Base-by-base conservation (phyloP, 2,113 vertebrate genomes). In the Barbus barbus region DNA sequence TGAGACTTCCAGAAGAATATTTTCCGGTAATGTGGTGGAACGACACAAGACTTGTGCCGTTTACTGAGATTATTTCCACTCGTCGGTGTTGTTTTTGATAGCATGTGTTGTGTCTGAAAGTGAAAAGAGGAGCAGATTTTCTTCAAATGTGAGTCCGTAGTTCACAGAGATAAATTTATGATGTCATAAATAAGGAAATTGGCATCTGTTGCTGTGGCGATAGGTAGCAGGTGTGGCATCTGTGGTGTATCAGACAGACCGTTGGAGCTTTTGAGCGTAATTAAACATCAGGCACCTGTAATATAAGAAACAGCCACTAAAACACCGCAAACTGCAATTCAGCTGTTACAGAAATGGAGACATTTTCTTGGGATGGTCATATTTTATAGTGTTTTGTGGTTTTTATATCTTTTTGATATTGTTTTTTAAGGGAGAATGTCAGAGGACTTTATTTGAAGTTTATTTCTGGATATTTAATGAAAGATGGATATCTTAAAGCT, bases 141-240 rank as follows among this genome's bases (percentile, higher is more conserved):
- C 56, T 14, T 78, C 13, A 44, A 1, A 78, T 28, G 48, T 76
- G 72, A 65, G 36, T 84, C 41, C 14, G 60, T 2, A 78, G 60
- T 81, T 85, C 69, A 71, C n/a, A 58, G 61, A 46, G 75, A 78
- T 84, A 79, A 79, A 85, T 85, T 85, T 81, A 85, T 69, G 78
- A 65, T 31, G 56, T 81, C 67, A 81, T 85, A 61, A 85, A 75
- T 51, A 81, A 58, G 46, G 38, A 85, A 85, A 63, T 53, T 56
- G 53, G 28, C 78, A 85, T 72, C 77, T 81, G 84, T 78, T 41
- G 56, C 5, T 0, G 36, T 9, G 76, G 33, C n/a, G 36, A 78
- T 78, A 78, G 77, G 56, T 41, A 41, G 56, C 77, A 78, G 77
- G 56, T 78, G 76, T 78, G 53, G 76, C 46, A 20, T 56, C 31